Evolutionary conservation across 2,888 invertebrate species (phyloP), one percentile per base, ranked within the genome.

Genomic region (Sesia bembeciformis): DNA sequence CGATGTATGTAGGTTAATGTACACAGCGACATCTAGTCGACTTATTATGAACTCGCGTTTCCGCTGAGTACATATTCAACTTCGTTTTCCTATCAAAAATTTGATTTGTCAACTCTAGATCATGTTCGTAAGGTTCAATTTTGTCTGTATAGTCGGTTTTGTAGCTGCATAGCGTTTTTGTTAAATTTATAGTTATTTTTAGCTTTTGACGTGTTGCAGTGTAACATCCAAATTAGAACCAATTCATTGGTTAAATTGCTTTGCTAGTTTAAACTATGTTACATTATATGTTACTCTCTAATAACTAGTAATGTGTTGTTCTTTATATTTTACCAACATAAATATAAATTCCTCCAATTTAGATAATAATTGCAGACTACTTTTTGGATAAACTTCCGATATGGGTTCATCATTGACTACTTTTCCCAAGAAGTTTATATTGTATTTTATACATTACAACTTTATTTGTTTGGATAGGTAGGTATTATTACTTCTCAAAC

Each of bases 11-110:
- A 78, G 81, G 81, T 84, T 82, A 80, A 73, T 75, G 70, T 73
- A 68, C 59, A 67, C 71, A 82, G 76, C 82, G 84, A 75, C 86
- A 86, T 85, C 85, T 85, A 76, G 71, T 61, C 61, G 56, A 58
- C 61, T 62, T 60, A 65, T 64, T 65, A 68, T 57, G 72, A 74
- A 81, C 71, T 65, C 68, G 40, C 55, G 68, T 64, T 74, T 72
- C 72, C 66, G 66, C 62, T 60, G 60, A 58, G 60, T 54, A 58
- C 56, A 60, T 57, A 61, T 61, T 58, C 54, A 61, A 66, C 46
- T 8, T 46, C 4, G 23, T 46, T 46, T 46, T 8, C 46, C 46
- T 8, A n/a, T n/a, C 4, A 46, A 46, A 6, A 3, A 3, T 4
- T 46, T 8, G 1, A 46, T 8, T 46, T 46, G 4, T 8, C 7